A percentile compares a stretch with the other conserved stretches of the same genome.
Evolutionary conservation across 2,888 invertebrate genomes (phyloP).

Genomic region (Diaphora mendica): DNA sequence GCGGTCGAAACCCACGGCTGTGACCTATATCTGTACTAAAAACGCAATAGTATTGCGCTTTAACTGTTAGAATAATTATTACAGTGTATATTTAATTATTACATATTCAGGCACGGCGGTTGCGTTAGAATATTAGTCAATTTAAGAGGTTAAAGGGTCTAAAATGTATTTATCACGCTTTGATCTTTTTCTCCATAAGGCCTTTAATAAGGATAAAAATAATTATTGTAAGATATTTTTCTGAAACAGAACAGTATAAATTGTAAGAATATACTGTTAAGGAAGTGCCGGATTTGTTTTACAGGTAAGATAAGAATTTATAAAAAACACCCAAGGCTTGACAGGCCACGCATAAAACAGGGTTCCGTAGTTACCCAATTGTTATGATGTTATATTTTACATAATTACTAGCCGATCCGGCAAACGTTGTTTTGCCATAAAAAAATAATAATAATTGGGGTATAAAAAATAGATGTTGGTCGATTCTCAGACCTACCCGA

Average conservation of each 20-base stretch:
- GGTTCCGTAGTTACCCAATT: too few relatives aligned
- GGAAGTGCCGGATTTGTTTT: neutral
- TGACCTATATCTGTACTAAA: constrained; percentile 28
- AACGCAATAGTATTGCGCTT: neutral
- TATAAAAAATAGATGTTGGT: too few relatives aligned
- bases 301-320: neutral
- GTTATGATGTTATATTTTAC: too few relatives aligned
- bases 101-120: neutral
- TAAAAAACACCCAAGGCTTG: neutral
- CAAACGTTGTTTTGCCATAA: too few relatives aligned
- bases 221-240: neutral
- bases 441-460: too few relatives aligned
- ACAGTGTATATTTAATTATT: neutral
- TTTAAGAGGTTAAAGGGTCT: neutral
- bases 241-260: neutral
- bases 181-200: neutral
- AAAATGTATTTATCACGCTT: neutral
- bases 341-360: too few relatives aligned
- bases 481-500: too few relatives aligned
- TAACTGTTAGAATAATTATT: neutral
- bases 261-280: neutral
- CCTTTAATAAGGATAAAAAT: neutral
- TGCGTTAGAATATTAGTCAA: neutral
- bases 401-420: too few relatives aligned
- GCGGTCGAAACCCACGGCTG: neutral